These are phyloP conservation scores for Drosophila arizonae DNA, from an alignment of 1,140 invertebrate genomes.

Conservation along the genomic window DNA sequence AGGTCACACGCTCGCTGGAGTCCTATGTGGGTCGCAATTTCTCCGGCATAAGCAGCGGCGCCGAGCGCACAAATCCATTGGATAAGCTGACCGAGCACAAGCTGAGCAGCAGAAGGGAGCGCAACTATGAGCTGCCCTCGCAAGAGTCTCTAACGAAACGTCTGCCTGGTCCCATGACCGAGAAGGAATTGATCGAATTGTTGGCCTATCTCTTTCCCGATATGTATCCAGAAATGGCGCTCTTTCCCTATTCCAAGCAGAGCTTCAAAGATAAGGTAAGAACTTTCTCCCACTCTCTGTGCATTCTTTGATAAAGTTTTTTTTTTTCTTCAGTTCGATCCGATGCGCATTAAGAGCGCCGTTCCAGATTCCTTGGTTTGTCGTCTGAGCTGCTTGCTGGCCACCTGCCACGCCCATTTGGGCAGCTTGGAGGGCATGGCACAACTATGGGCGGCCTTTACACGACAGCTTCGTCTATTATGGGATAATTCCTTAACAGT, in stretches of 20 bases:
- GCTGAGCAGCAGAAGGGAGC: constrained; percentile 25
- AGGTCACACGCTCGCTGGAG: constrained; percentile 83
- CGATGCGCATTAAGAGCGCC: constrained; percentile 77
- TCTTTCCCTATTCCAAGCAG: constrained; percentile 78
- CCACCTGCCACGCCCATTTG: constrained; percentile 89
- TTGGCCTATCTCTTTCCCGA: constrained; percentile 95
- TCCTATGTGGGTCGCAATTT: constrained; percentile 85
- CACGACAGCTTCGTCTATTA: constrained; percentile 93
- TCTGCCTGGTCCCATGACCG: constrained; percentile 88
- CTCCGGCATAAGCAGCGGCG: constrained; percentile 59
- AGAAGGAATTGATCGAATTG: constrained; percentile 89
- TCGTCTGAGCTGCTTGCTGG: constrained; percentile 91
- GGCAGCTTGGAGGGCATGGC: constrained; percentile 92
- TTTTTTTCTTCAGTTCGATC: constrained; percentile 64
- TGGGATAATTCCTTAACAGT: constrained; percentile 93
- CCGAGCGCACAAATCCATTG: constrained; percentile 57
- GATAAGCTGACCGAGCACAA: constrained; percentile 65
- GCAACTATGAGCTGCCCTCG: constrained; percentile 51
- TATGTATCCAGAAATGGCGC: constrained; percentile 87
- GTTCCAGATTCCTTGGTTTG: constrained; percentile 89
- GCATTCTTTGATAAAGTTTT: not conserved
- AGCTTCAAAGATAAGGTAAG: constrained; percentile 71
- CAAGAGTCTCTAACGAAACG: constrained; percentile 55
- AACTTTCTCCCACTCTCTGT: too few species aligned
- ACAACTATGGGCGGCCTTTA: constrained; percentile 96